phyloP scores from a whole-genome alignment of 2,888 invertebrate genomes.

The Helleia helle region DNA sequence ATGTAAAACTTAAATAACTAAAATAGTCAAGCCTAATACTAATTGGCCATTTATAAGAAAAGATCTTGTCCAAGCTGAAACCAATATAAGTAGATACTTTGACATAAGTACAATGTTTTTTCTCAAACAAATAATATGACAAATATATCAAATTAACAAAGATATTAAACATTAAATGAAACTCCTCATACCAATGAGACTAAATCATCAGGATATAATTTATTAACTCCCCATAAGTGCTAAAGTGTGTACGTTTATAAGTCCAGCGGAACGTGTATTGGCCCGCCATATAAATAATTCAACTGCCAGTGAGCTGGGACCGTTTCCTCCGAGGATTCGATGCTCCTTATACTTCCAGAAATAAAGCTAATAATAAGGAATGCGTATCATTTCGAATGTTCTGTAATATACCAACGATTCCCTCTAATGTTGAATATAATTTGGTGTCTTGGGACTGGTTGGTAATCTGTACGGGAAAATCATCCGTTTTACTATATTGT shows the following conservation, averaged over 20 bases:
- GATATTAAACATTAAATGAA: too few species aligned
- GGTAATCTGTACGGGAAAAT: conserved; percentile 19
- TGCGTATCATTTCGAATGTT: conserved; percentile 20
- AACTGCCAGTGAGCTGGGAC: conserved; percentile 29
- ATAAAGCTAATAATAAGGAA: conserved; percentile 29
- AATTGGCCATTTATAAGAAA: too few species aligned
- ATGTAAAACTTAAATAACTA: too few species aligned
- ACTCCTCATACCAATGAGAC: conserved; percentile 45
- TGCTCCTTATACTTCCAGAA: conserved; percentile 36
- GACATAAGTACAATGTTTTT: too few species aligned
- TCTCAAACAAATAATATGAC: too few species aligned
- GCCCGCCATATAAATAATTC: conserved; percentile 58
- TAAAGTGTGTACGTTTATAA: conserved; percentile 64
- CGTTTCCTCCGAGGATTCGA: conserved; percentile 36
- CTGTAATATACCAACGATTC: too few species aligned
- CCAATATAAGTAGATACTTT: too few species aligned
- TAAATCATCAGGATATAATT: conserved; percentile 55
- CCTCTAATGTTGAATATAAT: conserved; percentile 23
- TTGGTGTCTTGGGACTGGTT: conserved; percentile 19
- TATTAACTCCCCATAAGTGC: conserved; percentile 70
- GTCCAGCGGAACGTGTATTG: conserved; percentile 48
- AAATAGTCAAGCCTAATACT: too few species aligned
- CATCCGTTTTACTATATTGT: too few species aligned
- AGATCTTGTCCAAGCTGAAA: too few species aligned
- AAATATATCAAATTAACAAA: too few species aligned